phyloP scores from a whole-genome alignment of 2,113 vertebrate species.

The Petroica traversi region DNA sequence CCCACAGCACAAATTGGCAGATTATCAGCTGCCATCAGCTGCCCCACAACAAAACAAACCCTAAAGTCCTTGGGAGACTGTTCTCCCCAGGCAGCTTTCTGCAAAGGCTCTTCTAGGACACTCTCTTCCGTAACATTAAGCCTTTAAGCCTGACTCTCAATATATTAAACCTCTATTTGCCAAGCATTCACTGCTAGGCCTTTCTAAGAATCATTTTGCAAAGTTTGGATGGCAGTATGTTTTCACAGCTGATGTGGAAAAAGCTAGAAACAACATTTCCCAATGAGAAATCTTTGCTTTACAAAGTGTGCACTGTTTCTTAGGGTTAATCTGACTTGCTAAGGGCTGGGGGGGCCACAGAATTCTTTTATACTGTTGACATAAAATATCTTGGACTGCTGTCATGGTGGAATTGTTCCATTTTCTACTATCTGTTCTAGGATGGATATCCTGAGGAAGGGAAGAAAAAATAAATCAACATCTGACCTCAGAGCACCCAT shows the following conservation, averaged over 20 bases:
- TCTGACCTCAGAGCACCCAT: not conserved
- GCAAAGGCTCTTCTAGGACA: slow-evolving; percentile 8
- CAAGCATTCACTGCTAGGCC: slow-evolving; percentile 21
- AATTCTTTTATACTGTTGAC: not conserved
- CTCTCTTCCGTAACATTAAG: not conserved
- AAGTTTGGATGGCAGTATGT: slow-evolving; percentile 31
- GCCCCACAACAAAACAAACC: not conserved
- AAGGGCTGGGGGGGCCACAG: not conserved
- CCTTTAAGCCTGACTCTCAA: slow-evolving; percentile 4
- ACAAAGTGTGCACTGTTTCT: slow-evolving; percentile 36
- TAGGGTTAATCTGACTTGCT: not conserved
- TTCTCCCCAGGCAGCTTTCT: not conserved
- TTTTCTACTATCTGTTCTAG: not conserved
- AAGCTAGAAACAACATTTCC: slow-evolving; percentile 32
- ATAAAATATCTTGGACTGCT: not conserved
- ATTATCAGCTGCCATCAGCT: not conserved
- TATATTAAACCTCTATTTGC: not conserved
- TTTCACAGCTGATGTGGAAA: slow-evolving; percentile 58
- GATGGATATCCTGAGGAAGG: not conserved
- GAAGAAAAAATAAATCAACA: not conserved
- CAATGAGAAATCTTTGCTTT: slow-evolving; percentile 6
- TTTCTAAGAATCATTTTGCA: slow-evolving; percentile 43
- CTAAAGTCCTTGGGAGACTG: not conserved
- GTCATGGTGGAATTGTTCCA: not conserved
- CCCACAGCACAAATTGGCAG: not conserved